phyloP scores from a whole-genome alignment of 2,113 vertebrate genomes.

The Actinemys pallida region DNA sequence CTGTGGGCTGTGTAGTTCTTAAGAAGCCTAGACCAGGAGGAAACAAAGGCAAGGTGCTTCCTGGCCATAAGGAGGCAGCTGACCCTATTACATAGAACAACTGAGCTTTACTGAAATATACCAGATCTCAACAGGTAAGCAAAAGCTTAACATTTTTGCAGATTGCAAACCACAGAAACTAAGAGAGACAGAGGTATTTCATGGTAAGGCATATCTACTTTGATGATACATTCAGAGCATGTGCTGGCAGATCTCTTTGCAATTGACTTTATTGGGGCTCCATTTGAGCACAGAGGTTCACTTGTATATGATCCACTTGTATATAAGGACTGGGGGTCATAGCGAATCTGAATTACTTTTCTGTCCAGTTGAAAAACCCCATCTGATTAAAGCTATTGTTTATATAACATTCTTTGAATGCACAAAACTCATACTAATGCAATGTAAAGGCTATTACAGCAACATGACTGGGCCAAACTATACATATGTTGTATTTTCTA shows the following conservation, averaged over 20 bases:
- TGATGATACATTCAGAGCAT: neutral
- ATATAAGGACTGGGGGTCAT: neutral
- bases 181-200: neutral
- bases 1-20: neutral
- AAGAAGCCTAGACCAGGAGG: neutral
- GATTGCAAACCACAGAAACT: neutral
- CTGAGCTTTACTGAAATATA: neutral
- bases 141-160: neutral
- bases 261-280: slow-evolving; percentile 21
- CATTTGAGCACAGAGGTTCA: neutral
- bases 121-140: neutral
- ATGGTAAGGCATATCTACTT: neutral
- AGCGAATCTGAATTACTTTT: neutral
- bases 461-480: neutral
- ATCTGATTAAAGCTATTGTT: slow-evolving; percentile 7
- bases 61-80: neutral
- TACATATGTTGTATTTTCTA: neutral
- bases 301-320: neutral
- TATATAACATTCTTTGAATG: neutral
- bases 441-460: slow-evolving; percentile 4
- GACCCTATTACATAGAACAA: neutral
- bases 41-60: neutral
- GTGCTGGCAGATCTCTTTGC: neutral
- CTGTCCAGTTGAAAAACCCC: neutral
- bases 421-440: neutral